Evolutionary conservation across 2,888 invertebrate genomes (phyloP).

Genomic region (Synergus umbraculus): DNA sequence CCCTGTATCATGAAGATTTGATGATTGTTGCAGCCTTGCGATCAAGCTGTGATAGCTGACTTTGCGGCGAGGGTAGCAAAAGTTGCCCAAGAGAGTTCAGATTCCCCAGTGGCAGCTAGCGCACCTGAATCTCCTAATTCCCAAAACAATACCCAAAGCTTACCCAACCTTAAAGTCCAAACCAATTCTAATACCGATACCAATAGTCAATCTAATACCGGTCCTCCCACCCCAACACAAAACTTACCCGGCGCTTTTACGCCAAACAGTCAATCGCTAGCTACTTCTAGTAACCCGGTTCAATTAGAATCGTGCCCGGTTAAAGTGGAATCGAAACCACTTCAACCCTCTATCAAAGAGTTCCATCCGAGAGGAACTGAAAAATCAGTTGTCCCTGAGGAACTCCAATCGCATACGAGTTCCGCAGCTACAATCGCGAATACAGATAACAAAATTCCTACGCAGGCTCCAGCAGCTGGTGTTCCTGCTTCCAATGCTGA

Average conservation of each 20-base stretch:
- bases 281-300: constrained; percentile 49
- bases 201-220: constrained; percentile 63
- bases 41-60: constrained; percentile 71
- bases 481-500: constrained; percentile 52
- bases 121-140: constrained; percentile 54
- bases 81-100: constrained; percentile 63
- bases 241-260: constrained; percentile 58
- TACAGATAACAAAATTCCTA: constrained; percentile 62
- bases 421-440: constrained; percentile 55
- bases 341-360: constrained; percentile 66
- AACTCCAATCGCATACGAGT: constrained; percentile 48
- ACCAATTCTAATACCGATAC: constrained; percentile 57
- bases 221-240: constrained; percentile 57
- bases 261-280: constrained; percentile 54
- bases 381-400: constrained; percentile 61
- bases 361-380: constrained; percentile 66
- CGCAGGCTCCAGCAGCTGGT: constrained; percentile 69
- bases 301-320: constrained; percentile 54
- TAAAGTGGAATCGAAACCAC: constrained; percentile 64
- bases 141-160: constrained; percentile 59
- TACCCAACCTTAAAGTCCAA: constrained; percentile 57
- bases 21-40: constrained; percentile 71
- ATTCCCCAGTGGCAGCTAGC: constrained; percentile 51
- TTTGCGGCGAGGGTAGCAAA: constrained; percentile 75
- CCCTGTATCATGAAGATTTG: constrained; percentile 72